phyloP scores from a whole-genome alignment of 53 echinoderm and acorn worm genomes.

The Echinometra lucunter region DNA sequence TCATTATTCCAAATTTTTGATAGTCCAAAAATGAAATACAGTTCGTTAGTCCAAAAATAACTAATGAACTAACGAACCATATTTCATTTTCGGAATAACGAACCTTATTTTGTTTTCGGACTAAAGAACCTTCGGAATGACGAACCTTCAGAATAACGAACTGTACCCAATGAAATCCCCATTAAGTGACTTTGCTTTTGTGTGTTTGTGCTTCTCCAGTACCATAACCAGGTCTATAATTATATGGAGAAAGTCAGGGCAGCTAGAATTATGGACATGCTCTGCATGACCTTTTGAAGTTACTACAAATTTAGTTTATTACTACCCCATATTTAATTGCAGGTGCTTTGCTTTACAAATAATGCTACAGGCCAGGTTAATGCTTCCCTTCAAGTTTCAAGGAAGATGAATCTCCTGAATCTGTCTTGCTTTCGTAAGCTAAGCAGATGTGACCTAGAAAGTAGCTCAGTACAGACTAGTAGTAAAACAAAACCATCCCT shows the following conservation, averaged over 20 bases:
- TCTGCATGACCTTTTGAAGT: neutral
- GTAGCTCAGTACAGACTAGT: neutral
- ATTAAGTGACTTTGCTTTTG: neutral
- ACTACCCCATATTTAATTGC: neutral
- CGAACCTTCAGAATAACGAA: no score
- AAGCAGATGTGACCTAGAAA: neutral
- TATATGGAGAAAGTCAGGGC: neutral
- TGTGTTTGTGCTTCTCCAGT: neutral
- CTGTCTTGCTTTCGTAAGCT: neutral
- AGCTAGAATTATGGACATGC: neutral
- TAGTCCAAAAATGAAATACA: no score
- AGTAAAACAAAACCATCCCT: conserved; percentile 11
- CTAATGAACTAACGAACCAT: no score
- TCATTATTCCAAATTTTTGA: no score
- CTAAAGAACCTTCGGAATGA: no score
- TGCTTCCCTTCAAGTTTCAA: neutral
- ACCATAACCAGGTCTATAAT: neutral
- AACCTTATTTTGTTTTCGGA: no score
- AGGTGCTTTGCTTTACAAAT: neutral
- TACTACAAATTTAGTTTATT: neutral
- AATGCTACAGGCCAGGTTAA: conserved; percentile 9
- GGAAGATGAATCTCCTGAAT: neutral
- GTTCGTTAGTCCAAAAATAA: no score
- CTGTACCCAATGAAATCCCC: no score
- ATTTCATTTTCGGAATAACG: no score